Evolutionary conservation across 2,888 invertebrate species (phyloP), one percentile per base, ranked within the genome.

Genomic region (Tromatobia lineatoria): DNA sequence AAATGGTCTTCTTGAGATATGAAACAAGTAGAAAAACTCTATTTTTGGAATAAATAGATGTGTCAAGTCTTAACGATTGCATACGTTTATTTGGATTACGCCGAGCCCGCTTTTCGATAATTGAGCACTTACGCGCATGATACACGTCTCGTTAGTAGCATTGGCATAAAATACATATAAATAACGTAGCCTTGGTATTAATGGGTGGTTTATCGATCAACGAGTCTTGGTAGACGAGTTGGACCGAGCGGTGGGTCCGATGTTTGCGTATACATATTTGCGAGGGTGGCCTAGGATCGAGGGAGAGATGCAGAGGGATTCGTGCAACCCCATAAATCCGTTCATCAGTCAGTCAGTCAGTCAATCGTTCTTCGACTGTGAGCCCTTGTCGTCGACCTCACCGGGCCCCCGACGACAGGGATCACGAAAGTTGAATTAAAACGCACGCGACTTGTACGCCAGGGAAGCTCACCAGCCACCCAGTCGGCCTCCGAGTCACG

Each of bases 361-460:
- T 91, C 90, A 90, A 90, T 90, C 89, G 90, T 90, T 88, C 87
- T 85, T 80, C 85, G 87, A 84, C 85, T 84, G 61, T 34, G 77
- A 50, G 54, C 69, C 79, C 47, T 50, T 50, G 42, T 38, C 75
- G 23, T 50, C 64, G 38, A 50, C 74, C 34, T 76, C 50, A n/a
- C 59, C 47, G 50, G 70, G 81, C 42, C 34, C 61, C 74, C 66
- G 61, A 47, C 50, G 52, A 74, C 77, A 54, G 69, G 83, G 87
- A 88, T 89, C 86, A 88, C 80, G 85, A 88, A 83, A 90, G 88
- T 85, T 86, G 88, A 91, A 92, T 92, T 91, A 90, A 92, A 91
- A 90, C 88, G 89, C 89, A 91, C 90, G 89, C 90, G 89, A 86
- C 87, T 85, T 54, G 45, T 76, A 50, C 61, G 52, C n/a, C 57